These are phyloP conservation scores for Danionella cerebrum DNA, from an alignment of 2,113 vertebrate species.

Conservation along the genomic window DNA sequence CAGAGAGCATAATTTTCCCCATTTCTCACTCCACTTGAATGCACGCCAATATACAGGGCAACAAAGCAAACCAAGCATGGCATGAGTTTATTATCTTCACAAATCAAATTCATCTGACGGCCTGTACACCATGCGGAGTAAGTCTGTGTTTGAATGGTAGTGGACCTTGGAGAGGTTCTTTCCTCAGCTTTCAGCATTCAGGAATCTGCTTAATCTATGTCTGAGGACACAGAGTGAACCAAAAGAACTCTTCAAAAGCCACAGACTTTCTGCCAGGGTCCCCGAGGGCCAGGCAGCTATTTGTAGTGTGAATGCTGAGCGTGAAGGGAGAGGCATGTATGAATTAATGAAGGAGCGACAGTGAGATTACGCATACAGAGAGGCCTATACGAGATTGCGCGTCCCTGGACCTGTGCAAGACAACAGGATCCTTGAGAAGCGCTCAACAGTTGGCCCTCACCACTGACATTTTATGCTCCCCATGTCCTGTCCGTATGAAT, in stretches of 20 bases:
- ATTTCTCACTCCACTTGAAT: neutral
- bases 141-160: neutral
- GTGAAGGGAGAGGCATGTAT: neutral
- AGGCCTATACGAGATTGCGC: neutral
- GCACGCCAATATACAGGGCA: neutral
- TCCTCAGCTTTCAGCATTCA: neutral
- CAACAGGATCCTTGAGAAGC: constrained; percentile 22
- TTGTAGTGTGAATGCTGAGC: neutral
- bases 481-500: constrained; percentile 16
- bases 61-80: neutral
- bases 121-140: neutral
- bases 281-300: constrained; percentile 1
- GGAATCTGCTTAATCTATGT: constrained; percentile 8
- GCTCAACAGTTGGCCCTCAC: neutral
- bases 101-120: neutral
- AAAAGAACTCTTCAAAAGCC: neutral
- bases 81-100: neutral
- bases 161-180: neutral
- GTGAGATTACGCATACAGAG: neutral
- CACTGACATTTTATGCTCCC: neutral
- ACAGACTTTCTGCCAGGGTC: neutral
- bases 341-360: constrained; percentile 18
- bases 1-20: neutral
- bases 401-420: neutral
- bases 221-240: neutral